Percentiles rank a stretch among this genome's conserved stretches.
These are phyloP conservation scores for Muscicapa striata DNA, from an alignment of 2,797 vertebrate species.

Conservation along the genomic window DNA sequence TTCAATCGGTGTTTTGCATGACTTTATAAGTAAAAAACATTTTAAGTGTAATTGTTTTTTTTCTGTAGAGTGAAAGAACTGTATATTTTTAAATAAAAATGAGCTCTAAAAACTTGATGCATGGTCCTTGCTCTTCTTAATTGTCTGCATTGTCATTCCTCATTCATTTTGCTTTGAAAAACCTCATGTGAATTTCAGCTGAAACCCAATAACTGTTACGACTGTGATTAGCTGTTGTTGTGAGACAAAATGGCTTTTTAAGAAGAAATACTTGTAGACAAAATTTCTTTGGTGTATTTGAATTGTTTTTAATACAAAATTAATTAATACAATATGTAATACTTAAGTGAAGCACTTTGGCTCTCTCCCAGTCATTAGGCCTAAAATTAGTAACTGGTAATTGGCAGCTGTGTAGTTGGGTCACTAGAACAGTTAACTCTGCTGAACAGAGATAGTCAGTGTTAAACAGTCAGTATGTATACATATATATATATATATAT, in stretches of 20 bases:
- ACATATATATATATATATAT: background rate
- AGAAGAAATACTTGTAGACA: background rate
- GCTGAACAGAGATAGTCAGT: background rate
- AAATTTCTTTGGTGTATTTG: background rate
- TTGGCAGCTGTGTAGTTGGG: background rate
- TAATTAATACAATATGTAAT: background rate
- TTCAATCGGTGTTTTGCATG: background rate
- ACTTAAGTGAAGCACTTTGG: background rate
- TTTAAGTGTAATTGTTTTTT: background rate
- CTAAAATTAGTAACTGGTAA: background rate
- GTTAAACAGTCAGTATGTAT: background rate
- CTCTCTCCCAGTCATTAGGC: background rate
- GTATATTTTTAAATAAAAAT: conserved; percentile 53
- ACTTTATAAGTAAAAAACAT: background rate
- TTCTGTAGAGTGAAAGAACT: conserved; percentile 15
- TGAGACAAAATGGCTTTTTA: background rate
- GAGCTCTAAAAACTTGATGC: conserved; percentile 2
- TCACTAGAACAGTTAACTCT: background rate
- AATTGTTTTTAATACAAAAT: background rate
- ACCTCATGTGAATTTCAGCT: background rate
- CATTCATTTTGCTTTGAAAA: background rate
- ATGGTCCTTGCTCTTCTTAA: conserved; percentile 32
- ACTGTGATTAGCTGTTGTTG: background rate
- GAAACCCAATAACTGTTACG: background rate
- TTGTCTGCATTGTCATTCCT: background rate